Base-by-base conservation (phyloP, 2,888 invertebrate genomes). In the Euplagia quadripunctaria region DNA sequence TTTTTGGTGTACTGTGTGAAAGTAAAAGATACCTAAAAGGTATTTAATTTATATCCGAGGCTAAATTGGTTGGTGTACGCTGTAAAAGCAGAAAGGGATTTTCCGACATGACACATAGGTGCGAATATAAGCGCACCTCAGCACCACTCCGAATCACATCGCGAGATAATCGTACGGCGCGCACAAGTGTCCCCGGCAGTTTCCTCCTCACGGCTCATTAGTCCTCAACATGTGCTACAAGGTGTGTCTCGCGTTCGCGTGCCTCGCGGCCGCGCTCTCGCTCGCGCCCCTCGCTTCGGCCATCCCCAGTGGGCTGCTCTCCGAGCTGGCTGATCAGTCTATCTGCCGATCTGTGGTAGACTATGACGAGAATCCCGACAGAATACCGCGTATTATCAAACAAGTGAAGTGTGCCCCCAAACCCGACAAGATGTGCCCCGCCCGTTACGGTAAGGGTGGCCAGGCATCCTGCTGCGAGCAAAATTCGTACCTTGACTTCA, bases 331-430 rank as follows among this genome's bases (percentile, higher is more conserved):
- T 71, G 72, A 75, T 66, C 71, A 72, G 64, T 77, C 81, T 55
- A 77, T 85, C 63, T 85, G 85, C 63, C 75, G 74, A n/a, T 76
- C 78, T n/a, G 70, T 49, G 64, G 87, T 91, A 79, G 78, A 77
- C 9, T 81, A 84, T 75, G 86, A 92, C 85, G 80, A 76, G 16
- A 71, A 91, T 82, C 74, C 78, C 12, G 76, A 82, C 46, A 86
- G 93, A 17, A 83, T 90, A 72, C 93, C 93, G 74, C 86, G 85
- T 42, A 79, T 83, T 69, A 93, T 93, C 80, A 92, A 92, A 81
- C 82, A 87, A 82, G 80, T 93, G 68, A 81, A 79, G 78, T 93
- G 93, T 79, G 88, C 82, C 43, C 78, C 79, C 20, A 81, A 83
- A 16, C 87, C 88, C 4, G 71, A 81, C 74, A 70, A 51, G 63